Conservation (phyloP, 23 tunicate species). For the Phallusia fumigata region DNA sequence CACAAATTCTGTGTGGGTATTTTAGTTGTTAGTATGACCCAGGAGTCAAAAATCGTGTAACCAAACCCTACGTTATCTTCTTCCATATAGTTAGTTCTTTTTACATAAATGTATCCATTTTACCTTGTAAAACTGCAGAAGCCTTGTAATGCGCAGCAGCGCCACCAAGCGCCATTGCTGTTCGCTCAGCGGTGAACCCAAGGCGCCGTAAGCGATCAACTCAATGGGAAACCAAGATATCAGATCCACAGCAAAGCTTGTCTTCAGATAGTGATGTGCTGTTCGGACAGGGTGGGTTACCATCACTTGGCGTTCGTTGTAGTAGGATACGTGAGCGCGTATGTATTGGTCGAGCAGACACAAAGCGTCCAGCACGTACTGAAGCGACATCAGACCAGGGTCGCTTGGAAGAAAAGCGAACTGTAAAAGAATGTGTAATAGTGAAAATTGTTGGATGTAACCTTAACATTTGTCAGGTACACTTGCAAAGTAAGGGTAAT, state of each 20-base stretch:
- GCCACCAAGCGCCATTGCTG: slow-evolving; percentile 76
- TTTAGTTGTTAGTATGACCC: too few relatives aligned
- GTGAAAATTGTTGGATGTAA: too few relatives aligned
- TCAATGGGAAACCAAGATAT: slow-evolving; percentile 94
- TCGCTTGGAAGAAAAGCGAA: slow-evolving; percentile 64
- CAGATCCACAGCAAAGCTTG: slow-evolving; percentile 63
- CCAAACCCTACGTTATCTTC: too few relatives aligned
- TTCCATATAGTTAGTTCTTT: too few relatives aligned
- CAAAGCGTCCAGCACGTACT: slow-evolving; percentile 62
- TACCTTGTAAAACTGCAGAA: slow-evolving; percentile 74
- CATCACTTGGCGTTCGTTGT: slow-evolving; percentile 32
- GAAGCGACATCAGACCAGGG: slow-evolving; percentile 36
- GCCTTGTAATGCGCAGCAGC: slow-evolving; percentile 41
- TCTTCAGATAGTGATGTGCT: slow-evolving; percentile 55
- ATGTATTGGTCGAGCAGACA: slow-evolving; percentile 62
- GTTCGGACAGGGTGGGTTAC: slow-evolving; percentile 70
- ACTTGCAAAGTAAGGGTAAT: too few relatives aligned
- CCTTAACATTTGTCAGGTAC: too few relatives aligned
- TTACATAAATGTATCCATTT: background rate
- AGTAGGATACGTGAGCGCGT: slow-evolving; percentile 73
- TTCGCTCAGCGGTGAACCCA: slow-evolving; percentile 29
- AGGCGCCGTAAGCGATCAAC: slow-evolving; percentile 23
- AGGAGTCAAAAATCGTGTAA: too few relatives aligned
- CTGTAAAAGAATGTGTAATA: slow-evolving; percentile 29
- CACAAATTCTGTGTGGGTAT: too few relatives aligned